These are phyloP conservation scores for Tadarida brasiliensis DNA, from an alignment of 2,797 vertebrate genomes.

Conservation along the genomic window DNA sequence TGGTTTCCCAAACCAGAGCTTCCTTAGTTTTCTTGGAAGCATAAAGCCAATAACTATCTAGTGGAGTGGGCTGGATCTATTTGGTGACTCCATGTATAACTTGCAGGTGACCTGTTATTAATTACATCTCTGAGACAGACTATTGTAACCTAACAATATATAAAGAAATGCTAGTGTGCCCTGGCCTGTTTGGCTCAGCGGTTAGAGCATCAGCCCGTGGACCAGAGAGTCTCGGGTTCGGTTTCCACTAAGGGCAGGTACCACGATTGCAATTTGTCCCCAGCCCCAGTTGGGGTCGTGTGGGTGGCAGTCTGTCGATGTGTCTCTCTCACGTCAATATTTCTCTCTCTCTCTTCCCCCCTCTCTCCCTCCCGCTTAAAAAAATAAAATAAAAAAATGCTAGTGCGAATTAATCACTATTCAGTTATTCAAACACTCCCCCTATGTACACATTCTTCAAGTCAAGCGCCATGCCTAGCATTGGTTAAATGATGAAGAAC, in stretches of 20 bases:
- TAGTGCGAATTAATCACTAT: slow-evolving; percentile 13
- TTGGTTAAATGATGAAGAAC: background rate
- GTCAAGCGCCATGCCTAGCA: background rate
- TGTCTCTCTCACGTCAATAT: too few relatives aligned
- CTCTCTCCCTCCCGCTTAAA: too few relatives aligned
- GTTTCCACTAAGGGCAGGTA: too few relatives aligned
- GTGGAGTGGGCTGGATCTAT: background rate
- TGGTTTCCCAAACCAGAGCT: background rate
- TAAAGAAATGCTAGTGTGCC: slow-evolving; percentile 22
- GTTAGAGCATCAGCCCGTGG: too few relatives aligned
- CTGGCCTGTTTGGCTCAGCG: too few relatives aligned
- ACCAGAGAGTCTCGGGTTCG: too few relatives aligned
- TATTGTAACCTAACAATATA: background rate
- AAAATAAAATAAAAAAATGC: slow-evolving; percentile 41
- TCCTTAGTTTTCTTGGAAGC: background rate
- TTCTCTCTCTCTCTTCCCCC: too few relatives aligned
- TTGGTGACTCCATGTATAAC: background rate
- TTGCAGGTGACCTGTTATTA: slow-evolving; percentile 26
- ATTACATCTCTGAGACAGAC: background rate
- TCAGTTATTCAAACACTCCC: background rate
- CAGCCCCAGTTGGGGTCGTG: too few relatives aligned
- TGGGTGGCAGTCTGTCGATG: too few relatives aligned
- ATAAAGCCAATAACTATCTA: background rate
- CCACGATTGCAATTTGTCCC: too few relatives aligned
- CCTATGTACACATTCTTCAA: background rate